phyloP scores from a whole-genome alignment of 2,888 invertebrate genomes.

The Tethea ocularis region DNA sequence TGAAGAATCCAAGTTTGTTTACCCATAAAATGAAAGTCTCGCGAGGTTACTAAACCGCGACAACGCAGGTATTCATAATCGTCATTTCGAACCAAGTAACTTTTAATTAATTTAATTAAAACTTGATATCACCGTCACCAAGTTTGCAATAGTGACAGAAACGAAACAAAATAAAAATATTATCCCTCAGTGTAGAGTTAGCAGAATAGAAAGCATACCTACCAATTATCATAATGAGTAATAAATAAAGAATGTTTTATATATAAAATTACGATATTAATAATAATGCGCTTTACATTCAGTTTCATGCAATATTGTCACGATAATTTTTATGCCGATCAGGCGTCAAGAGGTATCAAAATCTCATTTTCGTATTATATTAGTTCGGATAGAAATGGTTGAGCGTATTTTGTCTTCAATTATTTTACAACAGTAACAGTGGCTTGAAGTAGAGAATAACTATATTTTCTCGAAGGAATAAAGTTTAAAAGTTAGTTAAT shows the following conservation, averaged over 20 bases:
- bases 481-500: too few relatives aligned
- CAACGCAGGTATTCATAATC: slow-evolving; percentile 8
- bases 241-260: too few relatives aligned
- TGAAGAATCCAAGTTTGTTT: slow-evolving; percentile 3
- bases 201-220: background rate
- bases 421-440: too few relatives aligned
- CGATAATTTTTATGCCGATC: too few relatives aligned
- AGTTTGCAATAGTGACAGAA: slow-evolving; percentile 12
- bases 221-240: background rate
- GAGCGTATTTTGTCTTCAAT: too few relatives aligned
- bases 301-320: too few relatives aligned
- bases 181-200: background rate
- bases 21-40: slow-evolving; percentile 3
- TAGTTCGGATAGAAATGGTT: too few relatives aligned
- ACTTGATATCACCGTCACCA: slow-evolving; percentile 27
- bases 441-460: too few relatives aligned
- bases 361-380: too few relatives aligned
- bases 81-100: slow-evolving; percentile 24
- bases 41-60: slow-evolving; percentile 1
- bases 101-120: slow-evolving; percentile 46
- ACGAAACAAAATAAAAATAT: slow-evolving; percentile 14
- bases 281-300: too few relatives aligned
- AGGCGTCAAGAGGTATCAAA: too few relatives aligned
- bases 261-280: too few relatives aligned
- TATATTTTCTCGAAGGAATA: background rate